A percentile compares a stretch with the other conserved stretches of the same genome.
phyloP scores from a whole-genome alignment of 2,797 vertebrate species.

The Anguilla anguilla region DNA sequence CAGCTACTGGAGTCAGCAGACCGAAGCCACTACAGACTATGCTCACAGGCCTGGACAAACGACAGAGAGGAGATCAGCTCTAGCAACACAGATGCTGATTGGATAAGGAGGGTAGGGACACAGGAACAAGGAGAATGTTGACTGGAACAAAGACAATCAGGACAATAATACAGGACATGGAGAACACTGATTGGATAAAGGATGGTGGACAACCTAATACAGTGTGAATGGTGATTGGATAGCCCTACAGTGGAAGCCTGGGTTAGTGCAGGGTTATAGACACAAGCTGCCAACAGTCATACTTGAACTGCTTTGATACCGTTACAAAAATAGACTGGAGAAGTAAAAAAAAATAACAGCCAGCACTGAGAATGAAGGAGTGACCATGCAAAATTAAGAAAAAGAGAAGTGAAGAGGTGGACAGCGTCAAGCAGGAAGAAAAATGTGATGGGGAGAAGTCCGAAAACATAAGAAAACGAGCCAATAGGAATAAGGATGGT shows the following conservation, averaged over 20 bases:
- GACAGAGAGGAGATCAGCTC: neutral
- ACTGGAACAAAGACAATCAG: neutral
- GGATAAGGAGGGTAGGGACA: neutral
- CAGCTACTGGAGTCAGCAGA: neutral
- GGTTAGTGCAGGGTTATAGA: neutral
- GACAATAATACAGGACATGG: neutral
- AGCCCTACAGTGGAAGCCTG: neutral
- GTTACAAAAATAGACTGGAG: neutral
- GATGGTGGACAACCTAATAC: neutral
- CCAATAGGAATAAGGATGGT: neutral
- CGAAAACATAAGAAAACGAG: neutral
- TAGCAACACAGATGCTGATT: neutral
- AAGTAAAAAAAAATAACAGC: too few relatives aligned
- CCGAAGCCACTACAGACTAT: neutral
- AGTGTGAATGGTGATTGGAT: neutral
- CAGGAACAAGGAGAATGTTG: neutral
- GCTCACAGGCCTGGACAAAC: neutral
- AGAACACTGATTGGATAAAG: neutral
- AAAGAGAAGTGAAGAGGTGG: neutral
- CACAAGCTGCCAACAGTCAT: neutral
- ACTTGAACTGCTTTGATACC: neutral
- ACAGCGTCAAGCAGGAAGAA: neutral
- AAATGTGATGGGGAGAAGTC: neutral
- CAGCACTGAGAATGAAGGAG: neutral
- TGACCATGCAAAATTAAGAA: neutral